Evolutionary conservation across 2,113 vertebrate genomes (phyloP), one percentile per base, ranked within the genome.

Genomic region (Hippocampus mohnikei): DNA sequence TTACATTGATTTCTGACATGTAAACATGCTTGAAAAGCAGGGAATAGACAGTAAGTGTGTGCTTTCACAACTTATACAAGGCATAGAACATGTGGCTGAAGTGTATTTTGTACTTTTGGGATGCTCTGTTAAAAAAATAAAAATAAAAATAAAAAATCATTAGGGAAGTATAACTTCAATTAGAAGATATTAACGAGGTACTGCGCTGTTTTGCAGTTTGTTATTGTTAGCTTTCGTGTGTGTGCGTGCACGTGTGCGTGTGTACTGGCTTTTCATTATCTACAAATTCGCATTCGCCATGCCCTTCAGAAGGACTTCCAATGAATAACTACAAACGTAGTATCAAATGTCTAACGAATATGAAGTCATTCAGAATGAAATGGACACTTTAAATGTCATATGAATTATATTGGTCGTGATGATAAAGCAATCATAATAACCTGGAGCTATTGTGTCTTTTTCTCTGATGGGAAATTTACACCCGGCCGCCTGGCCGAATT

Each of bases 391-490:
- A 55, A 84, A 73, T 59, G 25, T 81, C 78, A 67, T 58, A 74
- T 79, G 69, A 80, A 84, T 72, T 72, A 82, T 81, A 66, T 72
- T 88, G 69, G 41, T 81, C 63, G 73, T 84, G 66, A 75, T 83
- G 76, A 88, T 78, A 42, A 82, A 42, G 78, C 55, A 72, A 84
- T 81, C 79, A 89, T 74, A 77, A 74, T 80, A 88, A 89, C 71
- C 69, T 79, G 18, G 76, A 76, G 60, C 58, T 41, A 40, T 42
- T 83, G 74, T 79, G 77, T 84, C 67, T 70, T 88, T 83, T 68
- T 53, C 60, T 25, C 8, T 27, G 18, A 2, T 69, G 8, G 55
- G 20, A 2, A 58, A 16, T 50, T 69, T 72, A 64, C 20, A 53
- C 18, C 13, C 18, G 13, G 10, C 33, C 8, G 48, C 11, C 10